These are phyloP conservation scores for Papilio dardanus DNA, from an alignment of 1,140 invertebrate species.

Conservation along the genomic window DNA sequence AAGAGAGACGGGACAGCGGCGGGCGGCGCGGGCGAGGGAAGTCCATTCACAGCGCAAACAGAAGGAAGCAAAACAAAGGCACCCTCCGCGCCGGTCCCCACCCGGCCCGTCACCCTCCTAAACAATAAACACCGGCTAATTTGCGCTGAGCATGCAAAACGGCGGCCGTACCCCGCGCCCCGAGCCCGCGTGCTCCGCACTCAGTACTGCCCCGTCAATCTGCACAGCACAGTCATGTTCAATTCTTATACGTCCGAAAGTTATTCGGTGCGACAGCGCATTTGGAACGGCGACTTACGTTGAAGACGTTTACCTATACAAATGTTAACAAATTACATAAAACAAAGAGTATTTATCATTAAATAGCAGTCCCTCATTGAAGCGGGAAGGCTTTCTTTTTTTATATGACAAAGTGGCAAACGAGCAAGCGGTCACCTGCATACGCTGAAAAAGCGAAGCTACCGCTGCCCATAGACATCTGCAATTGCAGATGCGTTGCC, in stretches of 20 bases:
- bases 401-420: no score
- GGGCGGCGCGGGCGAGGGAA: neutral
- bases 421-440: no score
- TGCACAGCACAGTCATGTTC: neutral
- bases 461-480: no score
- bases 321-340: no score
- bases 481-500: no score
- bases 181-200: no score
- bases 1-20: neutral
- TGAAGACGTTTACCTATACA: no score
- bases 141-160: slow-evolving; percentile 31
- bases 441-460: no score
- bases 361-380: no score
- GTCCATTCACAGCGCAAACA: neutral
- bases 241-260: no score
- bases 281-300: neutral
- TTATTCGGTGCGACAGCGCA: neutral
- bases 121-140: slow-evolving; percentile 26
- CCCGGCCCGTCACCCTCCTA: neutral
- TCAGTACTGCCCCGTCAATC: neutral
- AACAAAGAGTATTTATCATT: no score
- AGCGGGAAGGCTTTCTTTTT: no score
- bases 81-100: neutral
- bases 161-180: slow-evolving; percentile 25
- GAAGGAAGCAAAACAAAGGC: slow-evolving; percentile 1